Percentiles rank a stretch among this genome's conserved stretches.
phyloP scores from a whole-genome alignment of 2,797 vertebrate species.

The Fundulus diaphanus region DNA sequence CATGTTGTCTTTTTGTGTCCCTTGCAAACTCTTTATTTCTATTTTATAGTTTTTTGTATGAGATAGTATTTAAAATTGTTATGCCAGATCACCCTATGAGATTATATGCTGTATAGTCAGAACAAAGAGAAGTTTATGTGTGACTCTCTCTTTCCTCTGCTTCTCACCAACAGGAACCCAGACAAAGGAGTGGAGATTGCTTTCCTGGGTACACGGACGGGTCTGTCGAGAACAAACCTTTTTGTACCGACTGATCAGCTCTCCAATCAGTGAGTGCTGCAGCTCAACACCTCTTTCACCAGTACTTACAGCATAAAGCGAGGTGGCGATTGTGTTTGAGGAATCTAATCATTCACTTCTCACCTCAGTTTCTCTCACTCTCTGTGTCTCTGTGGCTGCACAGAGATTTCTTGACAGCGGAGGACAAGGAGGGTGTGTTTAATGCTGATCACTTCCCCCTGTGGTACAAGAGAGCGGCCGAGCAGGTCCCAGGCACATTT shows the following conservation, averaged over 20 bases:
- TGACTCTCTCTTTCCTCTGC: neutral
- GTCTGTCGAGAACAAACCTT: slow-evolving; percentile 92
- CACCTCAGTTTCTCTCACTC: slow-evolving; percentile 29
- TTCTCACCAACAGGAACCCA: slow-evolving; percentile 85
- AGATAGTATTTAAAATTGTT: neutral
- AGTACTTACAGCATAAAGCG: slow-evolving; percentile 30
- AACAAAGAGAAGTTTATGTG: neutral
- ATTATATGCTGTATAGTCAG: neutral
- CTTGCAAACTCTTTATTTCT: neutral
- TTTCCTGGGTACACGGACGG: slow-evolving; percentile 94
- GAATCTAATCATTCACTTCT: slow-evolving; percentile 47
- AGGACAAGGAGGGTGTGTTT: slow-evolving; percentile 97
- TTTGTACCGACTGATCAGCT: slow-evolving; percentile 94
- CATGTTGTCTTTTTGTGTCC: too few species aligned
- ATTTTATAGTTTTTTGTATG: neutral
- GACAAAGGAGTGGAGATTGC: slow-evolving; percentile 98
- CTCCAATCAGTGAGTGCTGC: slow-evolving; percentile 91
- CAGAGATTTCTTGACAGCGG: slow-evolving; percentile 96
- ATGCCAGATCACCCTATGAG: neutral
- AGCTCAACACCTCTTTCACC: slow-evolving; percentile 40
- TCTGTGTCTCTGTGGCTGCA: slow-evolving; percentile 60
- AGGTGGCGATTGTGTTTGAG: slow-evolving; percentile 31
- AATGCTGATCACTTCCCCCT: slow-evolving; percentile 99
- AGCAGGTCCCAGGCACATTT: slow-evolving; percentile 95
- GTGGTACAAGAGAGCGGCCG: slow-evolving; percentile 97